Evolutionary conservation across 2,113 vertebrate species (phyloP).

Genomic region (Panthera uncia): DNA sequence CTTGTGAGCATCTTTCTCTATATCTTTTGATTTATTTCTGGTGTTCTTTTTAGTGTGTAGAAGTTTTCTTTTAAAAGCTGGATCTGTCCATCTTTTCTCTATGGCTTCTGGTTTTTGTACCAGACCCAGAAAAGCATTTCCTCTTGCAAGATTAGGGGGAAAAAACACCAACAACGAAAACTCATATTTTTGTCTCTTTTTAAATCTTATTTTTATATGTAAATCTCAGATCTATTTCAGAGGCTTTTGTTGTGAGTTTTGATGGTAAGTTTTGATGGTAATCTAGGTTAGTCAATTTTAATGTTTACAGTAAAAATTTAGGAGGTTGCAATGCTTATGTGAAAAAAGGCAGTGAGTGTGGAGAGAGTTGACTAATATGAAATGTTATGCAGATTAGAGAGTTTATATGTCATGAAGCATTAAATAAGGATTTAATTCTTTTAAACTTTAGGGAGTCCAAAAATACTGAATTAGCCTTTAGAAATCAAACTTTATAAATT

Average conservation of each 20-base stretch:
- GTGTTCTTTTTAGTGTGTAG: neutral
- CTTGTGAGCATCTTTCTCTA: neutral
- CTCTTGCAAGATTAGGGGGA: neutral
- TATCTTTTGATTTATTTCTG: neutral
- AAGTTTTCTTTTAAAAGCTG: neutral
- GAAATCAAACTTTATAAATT: neutral
- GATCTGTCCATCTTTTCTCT: neutral
- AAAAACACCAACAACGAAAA: neutral
- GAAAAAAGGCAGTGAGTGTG: neutral
- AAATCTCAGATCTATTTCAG: slow-evolving; percentile 13
- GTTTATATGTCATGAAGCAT: neutral
- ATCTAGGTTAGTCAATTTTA: neutral
- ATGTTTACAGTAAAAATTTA: neutral
- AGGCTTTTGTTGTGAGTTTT: neutral
- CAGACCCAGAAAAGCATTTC: neutral
- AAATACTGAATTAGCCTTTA: slow-evolving; percentile 41
- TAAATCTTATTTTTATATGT: neutral
- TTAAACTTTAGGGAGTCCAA: neutral
- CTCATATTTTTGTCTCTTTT: neutral
- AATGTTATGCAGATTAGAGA: slow-evolving; percentile 1
- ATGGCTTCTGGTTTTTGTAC: neutral
- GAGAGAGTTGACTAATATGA: neutral
- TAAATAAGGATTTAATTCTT: slow-evolving; percentile 1
- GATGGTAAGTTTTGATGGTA: neutral
- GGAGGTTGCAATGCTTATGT: neutral